Percentiles rank a stretch among this genome's conserved stretches.
Conservation (phyloP, 2,113 vertebrate species). For the Spermophilus dauricus region DNA sequence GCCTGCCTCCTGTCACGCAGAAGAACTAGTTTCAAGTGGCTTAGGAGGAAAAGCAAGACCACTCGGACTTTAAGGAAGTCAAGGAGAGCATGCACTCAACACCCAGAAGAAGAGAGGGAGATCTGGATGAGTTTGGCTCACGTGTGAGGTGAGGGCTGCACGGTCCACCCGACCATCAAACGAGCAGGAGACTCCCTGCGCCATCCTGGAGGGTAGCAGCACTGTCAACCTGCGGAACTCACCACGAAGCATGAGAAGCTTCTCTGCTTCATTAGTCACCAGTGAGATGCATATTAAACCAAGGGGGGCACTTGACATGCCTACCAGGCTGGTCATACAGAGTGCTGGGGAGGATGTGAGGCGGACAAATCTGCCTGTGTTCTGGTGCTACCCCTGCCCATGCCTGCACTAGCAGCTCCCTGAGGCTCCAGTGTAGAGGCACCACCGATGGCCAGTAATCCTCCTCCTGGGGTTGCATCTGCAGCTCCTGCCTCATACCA, state of each 20-base stretch:
- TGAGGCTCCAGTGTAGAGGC: too few relatives aligned
- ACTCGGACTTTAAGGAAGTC: background rate
- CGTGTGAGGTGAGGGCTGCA: too few relatives aligned
- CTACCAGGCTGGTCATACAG: background rate
- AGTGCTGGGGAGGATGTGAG: too few relatives aligned
- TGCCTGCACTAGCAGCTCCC: background rate
- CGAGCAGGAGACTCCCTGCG: too few relatives aligned
- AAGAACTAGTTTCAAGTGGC: background rate
- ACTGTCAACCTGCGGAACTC: too few relatives aligned
- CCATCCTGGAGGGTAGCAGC: too few relatives aligned
- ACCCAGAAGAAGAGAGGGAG: background rate
- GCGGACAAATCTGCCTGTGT: too few relatives aligned
- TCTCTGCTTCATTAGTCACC: too few relatives aligned
- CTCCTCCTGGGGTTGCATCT: background rate
- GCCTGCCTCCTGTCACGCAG: background rate
- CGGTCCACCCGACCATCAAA: too few relatives aligned
- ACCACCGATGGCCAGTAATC: background rate
- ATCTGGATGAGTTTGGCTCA: background rate
- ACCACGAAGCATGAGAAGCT: too few relatives aligned
- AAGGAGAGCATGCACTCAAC: background rate
- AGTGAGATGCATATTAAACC: background rate
- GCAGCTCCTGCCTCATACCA: too few relatives aligned
- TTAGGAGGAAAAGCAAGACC: background rate
- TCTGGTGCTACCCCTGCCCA: rapidly evolving
- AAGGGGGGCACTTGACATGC: background rate